Conservation (phyloP, 2,797 vertebrate genomes). For the Coregonus suidteri region DNA sequence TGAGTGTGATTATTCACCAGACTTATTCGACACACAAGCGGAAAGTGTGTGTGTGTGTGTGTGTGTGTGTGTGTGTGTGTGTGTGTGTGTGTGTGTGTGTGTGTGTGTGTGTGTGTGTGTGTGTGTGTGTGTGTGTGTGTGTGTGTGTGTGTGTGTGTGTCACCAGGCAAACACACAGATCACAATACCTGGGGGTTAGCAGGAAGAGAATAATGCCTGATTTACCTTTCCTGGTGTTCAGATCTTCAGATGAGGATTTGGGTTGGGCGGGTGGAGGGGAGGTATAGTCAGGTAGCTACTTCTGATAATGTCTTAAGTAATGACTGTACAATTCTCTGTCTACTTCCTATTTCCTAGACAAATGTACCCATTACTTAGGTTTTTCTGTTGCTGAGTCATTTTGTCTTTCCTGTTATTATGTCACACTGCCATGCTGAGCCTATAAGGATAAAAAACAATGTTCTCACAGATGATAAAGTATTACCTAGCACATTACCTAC, state of each 20-base stretch:
- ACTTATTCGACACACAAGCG: neutral
- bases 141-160: slow-evolving; percentile 12
- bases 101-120: slow-evolving; percentile 9
- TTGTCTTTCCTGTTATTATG: neutral
- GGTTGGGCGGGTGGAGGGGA: neutral
- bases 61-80: slow-evolving; percentile 14
- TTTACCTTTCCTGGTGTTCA: slow-evolving; percentile 20
- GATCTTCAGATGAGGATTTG: neutral
- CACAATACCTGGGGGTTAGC: slow-evolving; percentile 14
- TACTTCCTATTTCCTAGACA: neutral
- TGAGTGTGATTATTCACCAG: slow-evolving; percentile 65
- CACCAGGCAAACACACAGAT: neutral
- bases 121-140: neutral
- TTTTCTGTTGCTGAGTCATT: neutral
- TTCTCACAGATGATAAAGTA: neutral
- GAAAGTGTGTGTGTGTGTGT: neutral
- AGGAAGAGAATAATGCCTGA: slow-evolving; percentile 40
- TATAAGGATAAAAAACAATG: neutral
- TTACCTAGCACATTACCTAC: neutral
- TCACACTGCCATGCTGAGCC: neutral
- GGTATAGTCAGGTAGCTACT: neutral
- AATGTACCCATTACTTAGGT: neutral
- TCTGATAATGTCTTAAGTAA: neutral
- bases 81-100: slow-evolving; percentile 16
- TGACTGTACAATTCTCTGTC: neutral